These are phyloP conservation scores for Sminthurinus aureus DNA, from an alignment of 2,888 invertebrate genomes.

Conservation along the genomic window DNA sequence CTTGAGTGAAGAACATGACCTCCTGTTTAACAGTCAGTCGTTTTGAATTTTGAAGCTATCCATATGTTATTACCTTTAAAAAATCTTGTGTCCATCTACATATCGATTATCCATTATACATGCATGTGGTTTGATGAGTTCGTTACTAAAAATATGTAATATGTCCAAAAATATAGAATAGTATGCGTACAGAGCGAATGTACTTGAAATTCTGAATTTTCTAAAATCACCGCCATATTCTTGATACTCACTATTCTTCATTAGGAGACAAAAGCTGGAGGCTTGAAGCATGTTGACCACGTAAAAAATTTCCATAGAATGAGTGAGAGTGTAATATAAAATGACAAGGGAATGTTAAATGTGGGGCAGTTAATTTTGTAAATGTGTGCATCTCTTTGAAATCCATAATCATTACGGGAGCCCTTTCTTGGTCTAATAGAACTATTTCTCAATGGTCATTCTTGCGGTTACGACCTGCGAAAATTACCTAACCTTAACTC, in stretches of 20 bases:
- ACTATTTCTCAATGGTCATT: not conserved
- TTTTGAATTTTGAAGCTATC: conserved; percentile 18
- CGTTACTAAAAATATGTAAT: too few relatives aligned
- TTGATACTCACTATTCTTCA: not conserved
- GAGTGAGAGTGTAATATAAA: not conserved
- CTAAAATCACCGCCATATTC: not conserved
- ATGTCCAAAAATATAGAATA: not conserved
- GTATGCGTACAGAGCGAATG: not conserved
- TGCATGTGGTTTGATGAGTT: too few relatives aligned
- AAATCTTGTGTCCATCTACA: too few relatives aligned
- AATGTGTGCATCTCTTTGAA: conserved; percentile 25
- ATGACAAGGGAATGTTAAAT: not conserved
- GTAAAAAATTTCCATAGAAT: not conserved
- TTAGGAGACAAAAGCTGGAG: not conserved
- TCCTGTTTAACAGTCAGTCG: conserved; percentile 37
- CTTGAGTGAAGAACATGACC: conserved; percentile 28
- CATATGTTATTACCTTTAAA: conserved; percentile 34
- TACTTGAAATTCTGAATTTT: not conserved
- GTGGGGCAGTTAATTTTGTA: conserved; percentile 30
- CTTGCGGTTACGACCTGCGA: conserved; percentile 20
- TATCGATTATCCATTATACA: not conserved
- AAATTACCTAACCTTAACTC: conserved; percentile 30
- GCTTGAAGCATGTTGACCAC: not conserved
- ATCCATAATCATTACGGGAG: conserved; percentile 35
- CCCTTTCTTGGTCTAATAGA: conserved; percentile 36